phyloP scores from a whole-genome alignment of 2,113 vertebrate genomes.

The Xiphophorus hellerii region DNA sequence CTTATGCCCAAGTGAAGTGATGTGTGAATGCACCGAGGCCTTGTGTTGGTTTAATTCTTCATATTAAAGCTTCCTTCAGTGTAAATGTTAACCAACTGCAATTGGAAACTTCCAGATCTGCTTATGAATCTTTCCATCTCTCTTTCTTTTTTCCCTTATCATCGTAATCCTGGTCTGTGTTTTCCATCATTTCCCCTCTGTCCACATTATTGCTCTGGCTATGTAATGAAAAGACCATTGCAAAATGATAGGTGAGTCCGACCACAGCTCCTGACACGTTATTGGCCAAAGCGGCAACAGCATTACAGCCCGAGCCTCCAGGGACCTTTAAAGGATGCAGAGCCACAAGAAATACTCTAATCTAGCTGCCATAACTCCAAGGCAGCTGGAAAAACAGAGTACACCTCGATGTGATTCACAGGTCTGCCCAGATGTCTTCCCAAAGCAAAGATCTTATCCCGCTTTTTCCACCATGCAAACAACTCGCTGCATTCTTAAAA shows the following conservation, averaged over 20 bases:
- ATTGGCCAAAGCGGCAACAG: slow-evolving; percentile 40
- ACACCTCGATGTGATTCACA: slow-evolving; percentile 23
- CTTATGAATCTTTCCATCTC: slow-evolving; percentile 17
- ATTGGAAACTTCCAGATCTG: neutral
- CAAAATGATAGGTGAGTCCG: slow-evolving; percentile 22
- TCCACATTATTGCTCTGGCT: slow-evolving; percentile 10
- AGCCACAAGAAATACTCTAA: slow-evolving; percentile 35
- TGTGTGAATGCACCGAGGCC: neutral
- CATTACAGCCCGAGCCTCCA: slow-evolving; percentile 22
- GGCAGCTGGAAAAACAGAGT: slow-evolving; percentile 32
- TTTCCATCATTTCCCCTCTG: slow-evolving; percentile 15
- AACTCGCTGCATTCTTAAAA: slow-evolving; percentile 16
- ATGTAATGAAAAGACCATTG: slow-evolving; percentile 37
- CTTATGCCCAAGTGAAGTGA: neutral
- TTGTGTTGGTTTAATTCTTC: neutral
- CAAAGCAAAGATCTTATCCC: slow-evolving; percentile 27
- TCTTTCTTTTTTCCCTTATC: slow-evolving; percentile 9
- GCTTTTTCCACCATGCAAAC: slow-evolving; percentile 12
- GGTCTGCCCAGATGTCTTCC: slow-evolving; percentile 31
- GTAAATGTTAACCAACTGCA: slow-evolving; percentile 10
- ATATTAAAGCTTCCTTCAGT: neutral
- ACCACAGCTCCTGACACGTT: slow-evolving; percentile 28
- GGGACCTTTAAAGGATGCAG: slow-evolving; percentile 42
- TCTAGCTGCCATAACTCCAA: slow-evolving; percentile 33
- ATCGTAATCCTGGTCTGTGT: slow-evolving; percentile 4